Conservation (phyloP, 2,113 vertebrate species). For the Onychostruthus taczanowskii region DNA sequence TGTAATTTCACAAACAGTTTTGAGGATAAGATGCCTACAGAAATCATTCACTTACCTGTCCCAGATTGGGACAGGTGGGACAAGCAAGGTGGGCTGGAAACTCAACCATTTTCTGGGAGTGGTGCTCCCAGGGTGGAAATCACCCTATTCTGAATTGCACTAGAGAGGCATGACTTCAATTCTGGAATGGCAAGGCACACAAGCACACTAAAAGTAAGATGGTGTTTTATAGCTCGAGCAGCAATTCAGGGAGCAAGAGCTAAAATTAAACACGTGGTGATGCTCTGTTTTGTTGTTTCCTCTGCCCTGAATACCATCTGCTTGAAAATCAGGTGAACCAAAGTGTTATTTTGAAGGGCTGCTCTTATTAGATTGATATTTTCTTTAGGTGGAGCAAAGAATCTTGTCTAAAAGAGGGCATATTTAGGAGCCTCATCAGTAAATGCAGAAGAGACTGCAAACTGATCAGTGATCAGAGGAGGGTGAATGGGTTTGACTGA, state of each 20-base stretch:
- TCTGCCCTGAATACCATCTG: constrained; percentile 35
- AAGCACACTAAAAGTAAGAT: neutral
- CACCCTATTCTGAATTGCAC: neutral
- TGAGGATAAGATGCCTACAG: neutral
- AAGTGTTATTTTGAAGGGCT: constrained; percentile 3
- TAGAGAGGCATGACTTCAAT: neutral
- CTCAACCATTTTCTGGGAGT: neutral
- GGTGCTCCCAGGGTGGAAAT: neutral
- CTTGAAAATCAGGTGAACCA: constrained; percentile 36
- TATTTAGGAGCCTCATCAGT: neutral
- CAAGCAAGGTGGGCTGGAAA: neutral
- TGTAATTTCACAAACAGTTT: neutral
- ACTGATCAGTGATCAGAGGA: constrained; percentile 14
- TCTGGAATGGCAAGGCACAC: neutral
- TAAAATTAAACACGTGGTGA: constrained; percentile 42
- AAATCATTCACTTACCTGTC: neutral
- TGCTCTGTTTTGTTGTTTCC: constrained; percentile 18
- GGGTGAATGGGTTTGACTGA: neutral
- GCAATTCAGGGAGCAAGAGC: constrained; percentile 10
- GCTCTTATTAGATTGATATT: neutral
- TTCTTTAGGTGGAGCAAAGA: neutral
- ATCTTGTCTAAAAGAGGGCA: neutral
- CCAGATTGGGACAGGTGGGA: neutral
- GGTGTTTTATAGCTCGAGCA: neutral
- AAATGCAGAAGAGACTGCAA: neutral